These are phyloP conservation scores for Toxotes jaculatrix DNA, from an alignment of 2,113 vertebrate species.

Conservation along the genomic window DNA sequence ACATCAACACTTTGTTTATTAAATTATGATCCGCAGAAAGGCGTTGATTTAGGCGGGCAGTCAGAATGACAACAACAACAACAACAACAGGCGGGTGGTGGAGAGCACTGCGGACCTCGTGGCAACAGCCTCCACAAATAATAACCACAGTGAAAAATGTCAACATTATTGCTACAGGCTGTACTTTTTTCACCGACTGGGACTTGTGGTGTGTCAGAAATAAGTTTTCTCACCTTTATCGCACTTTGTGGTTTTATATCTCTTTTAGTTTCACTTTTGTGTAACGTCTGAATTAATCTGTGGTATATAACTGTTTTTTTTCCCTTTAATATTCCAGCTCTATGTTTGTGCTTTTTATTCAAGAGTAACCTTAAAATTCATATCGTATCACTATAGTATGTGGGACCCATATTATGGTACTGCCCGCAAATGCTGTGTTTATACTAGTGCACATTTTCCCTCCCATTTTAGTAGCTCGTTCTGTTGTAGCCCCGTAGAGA, in stretches of 20 bases:
- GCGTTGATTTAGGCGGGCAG: slow-evolving; percentile 31
- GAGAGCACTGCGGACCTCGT: slow-evolving; percentile 70
- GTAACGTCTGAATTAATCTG: background rate
- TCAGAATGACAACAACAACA: slow-evolving; percentile 52
- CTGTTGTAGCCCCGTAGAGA: background rate
- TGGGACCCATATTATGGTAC: background rate
- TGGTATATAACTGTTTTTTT: background rate
- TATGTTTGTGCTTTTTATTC: background rate
- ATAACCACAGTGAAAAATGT: slow-evolving; percentile 15
- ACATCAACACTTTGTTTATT: background rate
- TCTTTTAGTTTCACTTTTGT: background rate
- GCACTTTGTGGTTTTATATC: background rate
- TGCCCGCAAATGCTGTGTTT: background rate
- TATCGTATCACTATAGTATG: background rate
- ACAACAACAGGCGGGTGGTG: slow-evolving; percentile 8
- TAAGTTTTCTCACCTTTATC: background rate
- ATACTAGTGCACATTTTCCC: background rate
- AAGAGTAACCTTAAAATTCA: background rate
- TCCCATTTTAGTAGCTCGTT: background rate
- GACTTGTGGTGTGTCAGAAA: background rate
- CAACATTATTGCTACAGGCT: slow-evolving; percentile 1
- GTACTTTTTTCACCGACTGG: too few species aligned
- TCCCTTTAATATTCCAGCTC: too few species aligned
- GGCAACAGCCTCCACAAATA: slow-evolving; percentile 36
- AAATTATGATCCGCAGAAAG: background rate